Base-by-base conservation (phyloP, 2,113 vertebrate genomes). In the Otus sunia region DNA sequence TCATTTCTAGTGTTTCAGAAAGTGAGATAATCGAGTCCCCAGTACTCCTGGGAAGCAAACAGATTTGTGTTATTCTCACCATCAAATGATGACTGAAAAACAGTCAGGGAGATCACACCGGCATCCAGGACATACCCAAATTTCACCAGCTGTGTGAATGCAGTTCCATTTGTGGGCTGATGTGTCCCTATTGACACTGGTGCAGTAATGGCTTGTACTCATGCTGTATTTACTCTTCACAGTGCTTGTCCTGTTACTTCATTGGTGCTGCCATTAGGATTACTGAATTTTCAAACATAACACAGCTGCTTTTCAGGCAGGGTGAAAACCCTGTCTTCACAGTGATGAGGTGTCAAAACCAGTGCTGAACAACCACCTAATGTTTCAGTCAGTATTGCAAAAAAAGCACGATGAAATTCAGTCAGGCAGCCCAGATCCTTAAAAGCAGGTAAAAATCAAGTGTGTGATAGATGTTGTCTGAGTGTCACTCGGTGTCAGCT, bases 391-490 rank as follows among this genome's bases (percentile, higher is more conserved):
- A 62, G 21, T 27, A 16, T 6, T 81, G n/a, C 6, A 29, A 39
- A 79, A 36, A 39, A 55, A 29, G 27, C 22, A 11, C 41, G 49
- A 53, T 47, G 43, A 19, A 91, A 14, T 47, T 56, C 34, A 25
- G 23, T 32, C 14, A 50, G 73, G 37, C 43, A 64, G 37, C 32
- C 13, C 52, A 34, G 26, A 47, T 50, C 64, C 39, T 52, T 36
- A 15, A 14, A 39, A 69, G 30, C 49, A 52, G 53, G 56, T 49
- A 3, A 36, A 58, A 34, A 19, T 37, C 12, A 67, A 41, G 34
- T 4, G 27, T 45, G 52, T 36, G 34, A 1, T n/a, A 1, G 0
- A 29, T 27, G 10, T 21, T 68, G 32, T 50, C 10, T 0, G 0
- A 20, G 29, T 30, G 23, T n/a, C 34, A 8, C 15, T 67, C 8